phyloP scores from a whole-genome alignment of 2,888 invertebrate genomes.

The Conops quadrifasciatus region DNA sequence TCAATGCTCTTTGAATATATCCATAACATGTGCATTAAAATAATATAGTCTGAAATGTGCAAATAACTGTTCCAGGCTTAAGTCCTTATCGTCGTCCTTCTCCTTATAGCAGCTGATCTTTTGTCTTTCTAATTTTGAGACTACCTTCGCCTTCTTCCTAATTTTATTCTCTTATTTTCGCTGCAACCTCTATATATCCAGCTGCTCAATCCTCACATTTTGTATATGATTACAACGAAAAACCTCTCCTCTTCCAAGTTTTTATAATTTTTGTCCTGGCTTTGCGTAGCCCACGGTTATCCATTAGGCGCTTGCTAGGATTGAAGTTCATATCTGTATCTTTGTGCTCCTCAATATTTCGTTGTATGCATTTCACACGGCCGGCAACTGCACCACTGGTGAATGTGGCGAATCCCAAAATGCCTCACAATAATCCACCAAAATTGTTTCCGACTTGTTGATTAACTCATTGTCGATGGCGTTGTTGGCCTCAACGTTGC shows the following conservation, averaged over 20 bases:
- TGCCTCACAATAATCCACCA: slow-evolving; percentile 75
- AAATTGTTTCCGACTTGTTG: slow-evolving; percentile 70
- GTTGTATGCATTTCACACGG: slow-evolving; percentile 66
- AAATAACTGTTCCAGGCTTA: too few relatives aligned
- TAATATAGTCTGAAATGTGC: too few relatives aligned
- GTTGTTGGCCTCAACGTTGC: too few relatives aligned
- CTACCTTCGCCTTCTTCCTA: too few relatives aligned
- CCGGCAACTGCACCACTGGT: slow-evolving; percentile 74
- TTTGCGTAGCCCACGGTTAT: slow-evolving; percentile 8
- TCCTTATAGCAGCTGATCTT: too few relatives aligned
- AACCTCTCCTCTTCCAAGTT: not conserved
- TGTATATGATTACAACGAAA: not conserved
- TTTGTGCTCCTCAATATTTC: not conserved
- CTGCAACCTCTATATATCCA: not conserved
- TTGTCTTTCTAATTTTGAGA: too few relatives aligned
- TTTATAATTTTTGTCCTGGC: slow-evolving; percentile 5
- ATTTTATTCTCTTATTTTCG: too few relatives aligned
- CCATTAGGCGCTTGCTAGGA: not conserved
- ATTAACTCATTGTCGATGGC: slow-evolving; percentile 65
- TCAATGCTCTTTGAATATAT: too few relatives aligned
- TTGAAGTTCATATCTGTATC: not conserved
- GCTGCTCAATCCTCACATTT: not conserved
- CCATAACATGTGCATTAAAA: too few relatives aligned
- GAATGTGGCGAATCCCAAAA: slow-evolving; percentile 72
- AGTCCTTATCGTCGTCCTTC: too few relatives aligned